Percentiles rank a stretch among this genome's conserved stretches.
Conservation (phyloP, 2,888 invertebrate genomes). For the Heliothis peltigera region DNA sequence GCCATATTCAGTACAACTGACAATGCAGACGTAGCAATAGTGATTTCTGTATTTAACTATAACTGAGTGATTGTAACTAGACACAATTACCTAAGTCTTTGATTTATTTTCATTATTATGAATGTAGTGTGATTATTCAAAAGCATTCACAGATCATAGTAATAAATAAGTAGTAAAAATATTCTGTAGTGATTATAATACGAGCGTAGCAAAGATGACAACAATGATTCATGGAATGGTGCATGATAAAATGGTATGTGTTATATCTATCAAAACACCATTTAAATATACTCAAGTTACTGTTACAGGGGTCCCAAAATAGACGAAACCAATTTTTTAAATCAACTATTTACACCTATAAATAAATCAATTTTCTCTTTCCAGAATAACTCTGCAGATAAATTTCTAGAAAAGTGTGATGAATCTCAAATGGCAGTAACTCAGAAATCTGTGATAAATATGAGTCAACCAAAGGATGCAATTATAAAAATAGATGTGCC, state of each 20-base stretch:
- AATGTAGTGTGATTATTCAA: too few relatives aligned
- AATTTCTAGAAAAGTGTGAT: slow-evolving; percentile 24
- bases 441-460: slow-evolving; percentile 42
- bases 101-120: neutral
- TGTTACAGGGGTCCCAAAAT: too few relatives aligned
- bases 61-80: neutral
- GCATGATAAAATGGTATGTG: too few relatives aligned
- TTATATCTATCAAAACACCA: too few relatives aligned
- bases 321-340: too few relatives aligned
- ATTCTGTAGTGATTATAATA: too few relatives aligned
- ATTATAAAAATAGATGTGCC: slow-evolving; percentile 77
- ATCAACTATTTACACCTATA: neutral
- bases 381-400: slow-evolving; percentile 32
- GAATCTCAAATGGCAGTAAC: slow-evolving; percentile 24
- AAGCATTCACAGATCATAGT: too few relatives aligned
- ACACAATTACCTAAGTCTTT: neutral
- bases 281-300: too few relatives aligned
- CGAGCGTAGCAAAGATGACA: too few relatives aligned
- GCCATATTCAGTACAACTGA: neutral
- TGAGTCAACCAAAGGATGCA: slow-evolving; percentile 76
- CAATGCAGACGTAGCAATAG: neutral
- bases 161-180: too few relatives aligned
- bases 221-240: too few relatives aligned
- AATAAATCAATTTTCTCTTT: slow-evolving; percentile 3
- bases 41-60: neutral